phyloP scores from a whole-genome alignment of 2,888 invertebrate genomes.

The Scrobipalpa costella region DNA sequence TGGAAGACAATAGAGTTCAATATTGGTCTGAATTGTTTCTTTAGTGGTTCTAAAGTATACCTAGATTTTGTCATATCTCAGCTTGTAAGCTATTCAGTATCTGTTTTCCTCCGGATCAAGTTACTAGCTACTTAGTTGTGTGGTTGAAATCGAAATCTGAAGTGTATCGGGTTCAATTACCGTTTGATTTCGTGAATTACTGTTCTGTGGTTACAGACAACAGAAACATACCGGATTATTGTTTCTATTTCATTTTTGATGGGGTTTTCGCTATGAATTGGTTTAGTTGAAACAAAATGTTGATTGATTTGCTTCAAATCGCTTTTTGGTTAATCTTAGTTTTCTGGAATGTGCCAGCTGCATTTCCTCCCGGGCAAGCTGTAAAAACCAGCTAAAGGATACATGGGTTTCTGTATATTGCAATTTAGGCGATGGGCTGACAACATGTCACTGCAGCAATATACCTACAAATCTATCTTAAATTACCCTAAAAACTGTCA shows the following conservation, averaged over 20 bases:
- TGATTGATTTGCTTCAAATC: not conserved
- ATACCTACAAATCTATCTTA: no score
- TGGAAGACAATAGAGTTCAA: not conserved
- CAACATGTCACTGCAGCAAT: no score
- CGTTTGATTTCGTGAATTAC: conserved; percentile 19
- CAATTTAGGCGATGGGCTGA: no score
- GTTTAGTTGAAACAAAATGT: not conserved
- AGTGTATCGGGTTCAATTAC: conserved; percentile 30
- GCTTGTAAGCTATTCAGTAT: conserved; percentile 23
- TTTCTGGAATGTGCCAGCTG: no score
- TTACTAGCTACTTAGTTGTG: conserved; percentile 18
- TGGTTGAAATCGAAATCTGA: conserved; percentile 35
- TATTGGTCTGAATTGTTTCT: not conserved
- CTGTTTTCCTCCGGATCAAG: conserved; percentile 28
- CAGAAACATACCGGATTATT: not conserved
- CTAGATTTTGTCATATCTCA: conserved; percentile 19
- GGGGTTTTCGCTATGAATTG: not conserved
- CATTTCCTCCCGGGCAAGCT: no score
- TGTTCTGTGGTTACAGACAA: conserved; percentile 17
- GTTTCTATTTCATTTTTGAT: not conserved
- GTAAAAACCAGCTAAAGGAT: no score
- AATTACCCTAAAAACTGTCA: no score
- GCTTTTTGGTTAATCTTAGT: not conserved
- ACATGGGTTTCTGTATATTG: no score
- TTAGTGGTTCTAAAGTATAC: not conserved